These are phyloP conservation scores for Sarcophaga subvicina DNA, from an alignment of 2,888 invertebrate species.

Conservation along the genomic window DNA sequence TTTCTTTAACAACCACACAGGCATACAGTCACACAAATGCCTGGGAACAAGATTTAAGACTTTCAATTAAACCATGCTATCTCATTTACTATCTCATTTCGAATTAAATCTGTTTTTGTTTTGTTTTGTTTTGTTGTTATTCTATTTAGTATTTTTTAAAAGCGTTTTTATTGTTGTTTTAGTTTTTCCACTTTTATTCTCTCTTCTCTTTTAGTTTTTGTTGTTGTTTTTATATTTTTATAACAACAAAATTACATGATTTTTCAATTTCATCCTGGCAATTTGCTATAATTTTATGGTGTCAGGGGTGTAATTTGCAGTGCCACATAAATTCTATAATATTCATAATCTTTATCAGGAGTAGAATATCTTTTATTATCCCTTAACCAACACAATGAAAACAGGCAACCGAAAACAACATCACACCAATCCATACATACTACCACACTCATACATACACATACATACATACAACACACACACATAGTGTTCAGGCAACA, in stretches of 20 bases:
- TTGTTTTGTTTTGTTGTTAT: too few relatives aligned
- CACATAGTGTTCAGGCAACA: too few relatives aligned
- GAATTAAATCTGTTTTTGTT: too few relatives aligned
- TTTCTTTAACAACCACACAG: neutral
- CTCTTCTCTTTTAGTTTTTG: neutral
- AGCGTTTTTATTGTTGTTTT: neutral
- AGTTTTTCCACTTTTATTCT: conserved; percentile 12
- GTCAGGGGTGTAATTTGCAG: conserved; percentile 64
- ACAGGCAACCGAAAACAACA: neutral
- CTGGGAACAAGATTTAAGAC: too few relatives aligned
- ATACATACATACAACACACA: neutral
- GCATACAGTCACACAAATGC: too few relatives aligned
- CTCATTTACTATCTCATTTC: too few relatives aligned
- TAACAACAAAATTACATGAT: conserved; percentile 54
- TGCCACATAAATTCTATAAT: conserved; percentile 61
- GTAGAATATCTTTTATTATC: conserved; percentile 57
- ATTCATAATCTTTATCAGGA: conserved; percentile 63
- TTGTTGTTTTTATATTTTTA: neutral
- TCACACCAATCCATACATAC: neutral
- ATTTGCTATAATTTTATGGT: conserved; percentile 59
- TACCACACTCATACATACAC: neutral
- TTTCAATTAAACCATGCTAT: too few relatives aligned
- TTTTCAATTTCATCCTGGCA: conserved; percentile 63
- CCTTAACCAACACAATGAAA: conserved; percentile 42
- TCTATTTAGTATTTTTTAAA: neutral